Conservation (phyloP, 2,113 vertebrate genomes). For the Bettongia penicillata region DNA sequence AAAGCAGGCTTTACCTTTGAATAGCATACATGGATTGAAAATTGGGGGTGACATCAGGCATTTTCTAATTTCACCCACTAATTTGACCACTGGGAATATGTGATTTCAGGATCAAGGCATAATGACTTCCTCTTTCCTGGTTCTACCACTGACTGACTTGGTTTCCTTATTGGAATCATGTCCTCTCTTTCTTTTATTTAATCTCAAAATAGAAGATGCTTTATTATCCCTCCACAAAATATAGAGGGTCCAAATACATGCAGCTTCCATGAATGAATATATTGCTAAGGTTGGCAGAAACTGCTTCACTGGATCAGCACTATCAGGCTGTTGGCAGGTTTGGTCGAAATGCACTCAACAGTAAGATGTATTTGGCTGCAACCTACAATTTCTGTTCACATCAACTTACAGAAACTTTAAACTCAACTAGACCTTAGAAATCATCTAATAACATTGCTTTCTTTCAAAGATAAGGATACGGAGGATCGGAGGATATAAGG, state of each 20-base stretch:
- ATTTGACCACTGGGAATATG: neutral
- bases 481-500: neutral
- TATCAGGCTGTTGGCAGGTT: constrained; percentile 20
- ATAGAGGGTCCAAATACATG: constrained; percentile 43
- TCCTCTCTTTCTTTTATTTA: neutral
- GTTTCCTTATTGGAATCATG: neutral
- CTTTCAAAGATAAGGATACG: neutral
- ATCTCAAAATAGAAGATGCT: constrained; percentile 8
- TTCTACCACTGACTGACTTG: neutral
- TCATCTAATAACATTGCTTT: neutral
- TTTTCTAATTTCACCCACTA: neutral
- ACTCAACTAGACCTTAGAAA: neutral
- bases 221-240: constrained; percentile 16
- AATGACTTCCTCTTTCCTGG: neutral
- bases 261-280: constrained; percentile 58
- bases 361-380: neutral
- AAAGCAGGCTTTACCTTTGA: too few relatives aligned
- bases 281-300: constrained; percentile 53
- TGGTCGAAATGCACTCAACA: constrained; percentile 11
- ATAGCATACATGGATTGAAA: neutral
- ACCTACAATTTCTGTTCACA: neutral
- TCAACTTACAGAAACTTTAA: neutral
- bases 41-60: neutral
- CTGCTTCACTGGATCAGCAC: constrained; percentile 32
- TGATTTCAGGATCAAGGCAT: neutral